Conservation (phyloP, 2,888 invertebrate genomes). For the Craniophora ligustri region DNA sequence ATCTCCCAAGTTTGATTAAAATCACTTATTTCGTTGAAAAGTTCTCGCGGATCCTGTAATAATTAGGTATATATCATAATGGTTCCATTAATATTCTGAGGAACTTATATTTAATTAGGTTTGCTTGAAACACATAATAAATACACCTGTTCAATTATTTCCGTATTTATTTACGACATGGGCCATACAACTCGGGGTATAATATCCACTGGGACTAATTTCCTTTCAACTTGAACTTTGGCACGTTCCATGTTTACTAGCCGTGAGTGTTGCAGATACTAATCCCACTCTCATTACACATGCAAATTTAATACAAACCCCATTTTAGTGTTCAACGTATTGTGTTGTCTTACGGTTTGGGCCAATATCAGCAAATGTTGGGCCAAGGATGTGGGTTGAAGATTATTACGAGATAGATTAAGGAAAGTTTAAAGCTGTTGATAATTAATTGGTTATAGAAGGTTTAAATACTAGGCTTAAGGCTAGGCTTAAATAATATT, state of each 20-base stretch:
- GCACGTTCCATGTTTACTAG: constrained; percentile 45
- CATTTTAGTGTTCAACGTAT: constrained; percentile 32
- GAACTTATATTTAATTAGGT: too few relatives aligned
- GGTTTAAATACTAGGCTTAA: too few relatives aligned
- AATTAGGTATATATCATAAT: too few relatives aligned
- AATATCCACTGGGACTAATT: constrained; percentile 43
- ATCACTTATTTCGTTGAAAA: too few relatives aligned
- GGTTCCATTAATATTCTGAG: too few relatives aligned
- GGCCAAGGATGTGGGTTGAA: neutral
- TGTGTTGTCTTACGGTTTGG: constrained; percentile 35
- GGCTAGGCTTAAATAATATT: too few relatives aligned
- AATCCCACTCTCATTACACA: constrained; percentile 44
- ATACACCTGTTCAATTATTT: neutral
- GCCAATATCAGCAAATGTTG: constrained; percentile 8
- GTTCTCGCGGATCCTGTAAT: too few relatives aligned
- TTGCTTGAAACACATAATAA: neutral
- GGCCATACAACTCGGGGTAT: constrained; percentile 4
- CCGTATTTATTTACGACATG: neutral
- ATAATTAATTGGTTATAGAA: too few relatives aligned
- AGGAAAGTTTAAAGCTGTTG: too few relatives aligned
- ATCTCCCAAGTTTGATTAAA: too few relatives aligned
- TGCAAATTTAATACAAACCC: constrained; percentile 52
- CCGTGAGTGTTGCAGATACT: constrained; percentile 40
- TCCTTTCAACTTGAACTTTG: constrained; percentile 46
- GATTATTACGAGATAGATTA: constrained; percentile 5